A percentile compares a stretch with the other conserved stretches of the same genome.
phyloP scores from a whole-genome alignment of 2,888 invertebrate genomes.

The Eupithecia exiguata region DNA sequence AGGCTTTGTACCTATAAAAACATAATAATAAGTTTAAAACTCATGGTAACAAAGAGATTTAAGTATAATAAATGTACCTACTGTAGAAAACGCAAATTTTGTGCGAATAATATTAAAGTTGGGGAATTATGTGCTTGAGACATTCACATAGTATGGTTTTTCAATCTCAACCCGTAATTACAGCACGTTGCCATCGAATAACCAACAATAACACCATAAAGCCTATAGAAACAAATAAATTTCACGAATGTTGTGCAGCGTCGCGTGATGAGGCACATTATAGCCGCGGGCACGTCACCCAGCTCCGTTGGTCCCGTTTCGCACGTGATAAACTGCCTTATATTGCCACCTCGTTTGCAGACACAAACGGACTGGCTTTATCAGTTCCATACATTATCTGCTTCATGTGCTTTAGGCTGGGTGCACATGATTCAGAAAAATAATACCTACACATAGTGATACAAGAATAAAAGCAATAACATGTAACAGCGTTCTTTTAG shows the following conservation, averaged over 20 bases:
- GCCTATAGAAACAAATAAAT: slow-evolving; percentile 52
- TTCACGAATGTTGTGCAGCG: slow-evolving; percentile 64
- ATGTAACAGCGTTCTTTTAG: background rate
- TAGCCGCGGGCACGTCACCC: slow-evolving; percentile 66
- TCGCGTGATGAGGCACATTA: slow-evolving; percentile 76
- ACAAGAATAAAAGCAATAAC: background rate
- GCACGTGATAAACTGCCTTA: slow-evolving; percentile 70
- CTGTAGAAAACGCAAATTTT: too few relatives aligned
- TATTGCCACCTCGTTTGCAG: slow-evolving; percentile 50
- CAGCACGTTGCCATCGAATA: background rate
- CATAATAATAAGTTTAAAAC: slow-evolving; percentile 10
- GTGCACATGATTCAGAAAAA: slow-evolving; percentile 9
- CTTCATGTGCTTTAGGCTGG: slow-evolving; percentile 11
- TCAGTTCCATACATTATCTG: slow-evolving; percentile 23
- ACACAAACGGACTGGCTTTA: slow-evolving; percentile 44
- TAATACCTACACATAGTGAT: background rate
- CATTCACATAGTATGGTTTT: background rate
- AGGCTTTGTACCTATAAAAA: slow-evolving; percentile 40
- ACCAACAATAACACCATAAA: slow-evolving; percentile 13
- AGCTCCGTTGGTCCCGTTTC: slow-evolving; percentile 62
- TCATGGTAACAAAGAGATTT: background rate
- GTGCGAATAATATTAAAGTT: too few relatives aligned
- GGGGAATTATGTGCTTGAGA: too few relatives aligned
- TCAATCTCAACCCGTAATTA: background rate
- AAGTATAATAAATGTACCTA: background rate